These are phyloP conservation scores for Solea senegalensis DNA, from an alignment of 2,113 vertebrate species.

Conservation along the genomic window DNA sequence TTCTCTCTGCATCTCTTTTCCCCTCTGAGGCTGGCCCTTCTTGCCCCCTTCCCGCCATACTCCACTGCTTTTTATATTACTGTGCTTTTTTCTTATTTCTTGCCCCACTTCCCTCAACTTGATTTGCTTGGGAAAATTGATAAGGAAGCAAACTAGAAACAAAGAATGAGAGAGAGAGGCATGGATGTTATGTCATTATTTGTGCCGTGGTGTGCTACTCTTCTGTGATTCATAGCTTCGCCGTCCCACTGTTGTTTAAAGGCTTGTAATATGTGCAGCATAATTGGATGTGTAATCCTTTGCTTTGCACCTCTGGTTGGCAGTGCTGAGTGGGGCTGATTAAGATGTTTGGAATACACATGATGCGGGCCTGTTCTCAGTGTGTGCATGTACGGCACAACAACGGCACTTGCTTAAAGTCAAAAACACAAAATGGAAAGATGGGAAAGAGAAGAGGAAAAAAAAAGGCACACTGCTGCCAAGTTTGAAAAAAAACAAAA, in stretches of 20 bases:
- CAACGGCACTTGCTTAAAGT: not conserved
- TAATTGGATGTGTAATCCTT: constrained; percentile 75
- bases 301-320: constrained; percentile 65
- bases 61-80: constrained; percentile 71
- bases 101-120: constrained; percentile 64
- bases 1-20: constrained; percentile 12
- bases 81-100: constrained; percentile 72
- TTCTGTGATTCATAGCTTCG: constrained; percentile 62
- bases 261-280: constrained; percentile 58
- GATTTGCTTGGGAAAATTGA: constrained; percentile 44
- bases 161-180: constrained; percentile 38
- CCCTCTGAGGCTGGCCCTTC: constrained; percentile 31
- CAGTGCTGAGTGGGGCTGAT: constrained; percentile 64
- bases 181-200: constrained; percentile 51
- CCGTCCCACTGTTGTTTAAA: constrained; percentile 61
- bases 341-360: constrained; percentile 65
- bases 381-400: constrained; percentile 5
- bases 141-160: constrained; percentile 18
- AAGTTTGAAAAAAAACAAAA: not conserved
- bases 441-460: not conserved
- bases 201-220: constrained; percentile 54
- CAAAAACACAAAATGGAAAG: constrained; percentile 5
- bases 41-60: constrained; percentile 58
- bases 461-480: too few species aligned
- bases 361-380: constrained; percentile 25